Conservation (phyloP, 2,113 vertebrate genomes). For the Otis tarda region DNA sequence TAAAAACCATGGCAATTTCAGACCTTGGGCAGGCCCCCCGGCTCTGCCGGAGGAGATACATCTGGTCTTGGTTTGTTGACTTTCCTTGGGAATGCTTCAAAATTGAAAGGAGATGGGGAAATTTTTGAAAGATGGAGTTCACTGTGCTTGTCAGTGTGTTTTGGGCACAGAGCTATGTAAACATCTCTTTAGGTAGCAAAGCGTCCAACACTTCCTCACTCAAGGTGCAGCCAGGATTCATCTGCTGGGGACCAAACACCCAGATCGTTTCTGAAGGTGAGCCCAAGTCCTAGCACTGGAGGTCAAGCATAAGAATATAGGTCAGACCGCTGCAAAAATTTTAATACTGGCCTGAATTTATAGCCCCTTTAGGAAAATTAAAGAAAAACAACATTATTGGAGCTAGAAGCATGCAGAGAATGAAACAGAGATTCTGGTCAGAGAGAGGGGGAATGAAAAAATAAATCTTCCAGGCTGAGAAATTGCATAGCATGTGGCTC, state of each 20-base stretch:
- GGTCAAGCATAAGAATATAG: background rate
- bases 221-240: background rate
- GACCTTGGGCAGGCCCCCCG: background rate
- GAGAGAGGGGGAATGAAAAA: background rate
- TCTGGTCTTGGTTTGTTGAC: conserved; percentile 23
- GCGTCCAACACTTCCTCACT: background rate
- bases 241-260: background rate
- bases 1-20: conserved; percentile 18
- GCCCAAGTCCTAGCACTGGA: background rate
- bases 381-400: background rate
- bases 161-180: background rate
- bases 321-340: background rate
- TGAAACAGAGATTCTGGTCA: background rate
- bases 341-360: background rate
- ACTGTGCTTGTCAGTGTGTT: background rate
- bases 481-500: background rate
- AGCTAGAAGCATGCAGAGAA: background rate
- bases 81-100: conserved; percentile 19
- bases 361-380: background rate
- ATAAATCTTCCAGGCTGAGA: background rate
- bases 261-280: background rate
- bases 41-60: background rate
- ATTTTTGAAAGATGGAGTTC: background rate
- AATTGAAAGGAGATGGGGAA: conserved; percentile 20
- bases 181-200: background rate